Evolutionary conservation across 2,113 vertebrate genomes (phyloP).

Genomic region (Ctenodactylus gundi): DNA sequence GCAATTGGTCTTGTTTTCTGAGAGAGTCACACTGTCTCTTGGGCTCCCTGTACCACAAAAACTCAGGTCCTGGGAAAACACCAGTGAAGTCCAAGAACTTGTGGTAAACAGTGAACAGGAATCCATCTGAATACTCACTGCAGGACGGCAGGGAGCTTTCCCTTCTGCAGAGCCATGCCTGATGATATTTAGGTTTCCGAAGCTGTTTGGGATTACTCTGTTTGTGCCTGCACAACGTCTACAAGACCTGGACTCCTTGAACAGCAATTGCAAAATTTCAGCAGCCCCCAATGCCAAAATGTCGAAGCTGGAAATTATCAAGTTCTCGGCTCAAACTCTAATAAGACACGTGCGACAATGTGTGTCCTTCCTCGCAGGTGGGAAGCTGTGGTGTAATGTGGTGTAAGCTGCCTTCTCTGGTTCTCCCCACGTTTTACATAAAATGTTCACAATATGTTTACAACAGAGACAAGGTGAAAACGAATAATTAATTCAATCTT

Average conservation of each 20-base stretch:
- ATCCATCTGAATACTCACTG: background rate
- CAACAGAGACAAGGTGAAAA: background rate
- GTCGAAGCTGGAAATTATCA: background rate
- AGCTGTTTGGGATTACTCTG: background rate
- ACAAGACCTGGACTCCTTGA: background rate
- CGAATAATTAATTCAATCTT: background rate
- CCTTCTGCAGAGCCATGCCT: background rate
- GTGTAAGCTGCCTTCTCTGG: fast-evolving
- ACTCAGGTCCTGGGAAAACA: background rate
- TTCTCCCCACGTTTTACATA: background rate
- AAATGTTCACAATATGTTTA: background rate
- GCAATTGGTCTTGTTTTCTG: background rate
- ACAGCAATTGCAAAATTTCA: background rate
- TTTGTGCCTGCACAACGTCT: background rate
- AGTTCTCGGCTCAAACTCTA: background rate
- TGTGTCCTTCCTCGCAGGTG: background rate
- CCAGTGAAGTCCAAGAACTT: background rate
- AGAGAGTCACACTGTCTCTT: background rate
- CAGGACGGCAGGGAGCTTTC: background rate
- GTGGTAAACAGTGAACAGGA: background rate
- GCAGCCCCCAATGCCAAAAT: background rate
- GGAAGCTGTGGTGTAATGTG: no score
- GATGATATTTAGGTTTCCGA: background rate
- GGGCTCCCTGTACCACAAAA: background rate
- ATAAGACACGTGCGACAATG: background rate